Percentiles rank a stretch among this genome's conserved stretches.
Evolutionary conservation across 2,888 invertebrate genomes (phyloP).

Genomic region (Philereme transversata): DNA sequence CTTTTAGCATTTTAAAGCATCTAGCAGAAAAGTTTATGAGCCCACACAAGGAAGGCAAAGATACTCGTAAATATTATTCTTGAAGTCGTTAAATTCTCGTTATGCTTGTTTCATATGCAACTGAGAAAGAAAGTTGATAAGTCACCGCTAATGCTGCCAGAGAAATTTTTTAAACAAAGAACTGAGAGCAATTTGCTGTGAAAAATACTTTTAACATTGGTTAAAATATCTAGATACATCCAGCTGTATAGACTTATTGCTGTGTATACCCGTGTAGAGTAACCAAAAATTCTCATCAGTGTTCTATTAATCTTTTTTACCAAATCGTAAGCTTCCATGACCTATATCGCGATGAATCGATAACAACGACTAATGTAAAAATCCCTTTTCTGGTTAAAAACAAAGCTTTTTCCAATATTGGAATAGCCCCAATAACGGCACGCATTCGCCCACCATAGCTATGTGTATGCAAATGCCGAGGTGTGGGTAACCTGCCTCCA

Average conservation of each 20-base stretch:
- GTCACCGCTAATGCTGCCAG: constrained; percentile 10
- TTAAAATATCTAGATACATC: background rate
- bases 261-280: too few species aligned
- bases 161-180: constrained; percentile 18
- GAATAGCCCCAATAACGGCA: constrained; percentile 2
- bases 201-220: constrained; percentile 4
- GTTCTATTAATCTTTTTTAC: too few species aligned
- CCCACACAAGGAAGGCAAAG: background rate
- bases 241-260: background rate
- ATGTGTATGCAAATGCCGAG: constrained; percentile 16
- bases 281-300: too few species aligned
- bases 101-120: constrained; percentile 10
- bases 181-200: constrained; percentile 6
- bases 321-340: too few species aligned
- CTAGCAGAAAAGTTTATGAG: too few species aligned
- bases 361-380: constrained; percentile 4
- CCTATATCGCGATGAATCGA: background rate
- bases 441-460: constrained; percentile 6
- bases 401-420: constrained; percentile 18
- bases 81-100: constrained; percentile 26
- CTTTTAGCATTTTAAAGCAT: too few species aligned
- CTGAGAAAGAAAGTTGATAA: constrained; percentile 18
- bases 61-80: constrained; percentile 18
- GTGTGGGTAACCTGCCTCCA: constrained; percentile 18
- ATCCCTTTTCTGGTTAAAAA: constrained; percentile 1